A percentile compares a stretch with the other conserved stretches of the same genome.
Conservation (phyloP, 2,888 invertebrate genomes). For the Plebejus argus region DNA sequence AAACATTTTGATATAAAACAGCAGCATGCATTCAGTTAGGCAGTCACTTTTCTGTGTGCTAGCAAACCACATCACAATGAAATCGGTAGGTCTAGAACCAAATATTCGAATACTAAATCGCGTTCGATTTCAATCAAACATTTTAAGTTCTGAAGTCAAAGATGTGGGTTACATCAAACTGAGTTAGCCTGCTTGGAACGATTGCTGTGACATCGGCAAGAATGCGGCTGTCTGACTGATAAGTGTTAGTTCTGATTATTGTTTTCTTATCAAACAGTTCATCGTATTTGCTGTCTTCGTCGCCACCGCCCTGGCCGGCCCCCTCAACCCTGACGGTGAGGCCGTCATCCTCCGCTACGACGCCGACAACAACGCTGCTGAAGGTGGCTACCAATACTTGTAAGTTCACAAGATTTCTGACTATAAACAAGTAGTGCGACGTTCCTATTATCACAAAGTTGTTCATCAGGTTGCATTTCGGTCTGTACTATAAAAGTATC, state of each 20-base stretch:
- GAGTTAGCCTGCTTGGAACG: no score
- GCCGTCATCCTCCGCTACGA: slow-evolving; percentile 48
- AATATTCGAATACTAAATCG: no score
- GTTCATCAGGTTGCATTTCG: no score
- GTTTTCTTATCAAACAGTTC: slow-evolving; percentile 53
- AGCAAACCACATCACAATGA: slow-evolving; percentile 66
- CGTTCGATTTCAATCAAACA: no score
- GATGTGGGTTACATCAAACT: no score
- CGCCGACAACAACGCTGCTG: slow-evolving; percentile 55
- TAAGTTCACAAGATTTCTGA: not conserved
- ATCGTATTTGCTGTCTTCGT: slow-evolving; percentile 63
- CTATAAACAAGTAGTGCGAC: no score
- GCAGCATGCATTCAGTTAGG: slow-evolving; percentile 48
- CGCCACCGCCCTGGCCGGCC: slow-evolving; percentile 56
- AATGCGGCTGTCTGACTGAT: no score
- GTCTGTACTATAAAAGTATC: no score
- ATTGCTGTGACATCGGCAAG: no score
- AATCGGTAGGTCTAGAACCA: slow-evolving; percentile 64
- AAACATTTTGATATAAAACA: not conserved
- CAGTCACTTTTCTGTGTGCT: slow-evolving; percentile 66
- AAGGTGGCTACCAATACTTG: slow-evolving; percentile 43
- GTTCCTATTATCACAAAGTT: no score
- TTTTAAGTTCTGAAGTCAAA: no score
- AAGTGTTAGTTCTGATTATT: not conserved
- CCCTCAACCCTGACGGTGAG: slow-evolving; percentile 48